Conservation (phyloP, 2,113 vertebrate species). For the Pipa parva region DNA sequence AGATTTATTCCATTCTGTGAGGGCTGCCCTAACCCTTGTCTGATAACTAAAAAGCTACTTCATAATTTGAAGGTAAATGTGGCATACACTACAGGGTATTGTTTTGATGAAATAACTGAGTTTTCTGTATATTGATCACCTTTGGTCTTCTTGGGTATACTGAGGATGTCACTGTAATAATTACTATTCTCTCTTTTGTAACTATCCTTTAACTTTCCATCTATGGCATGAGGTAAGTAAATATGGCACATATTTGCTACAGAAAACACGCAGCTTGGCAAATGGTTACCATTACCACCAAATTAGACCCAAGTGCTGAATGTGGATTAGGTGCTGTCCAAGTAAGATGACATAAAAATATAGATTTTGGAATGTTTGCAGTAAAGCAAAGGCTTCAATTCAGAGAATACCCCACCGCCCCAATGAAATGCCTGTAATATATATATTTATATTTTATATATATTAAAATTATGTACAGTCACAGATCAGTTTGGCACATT, state of each 20-base stretch:
- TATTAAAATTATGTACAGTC: constrained; percentile 84
- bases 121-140: constrained; percentile 32
- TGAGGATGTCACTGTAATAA: constrained; percentile 52
- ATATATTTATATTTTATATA: constrained; percentile 48
- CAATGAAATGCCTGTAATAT: constrained; percentile 59
- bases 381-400: constrained; percentile 74
- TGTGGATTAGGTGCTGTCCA: constrained; percentile 85
- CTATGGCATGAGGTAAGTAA: constrained; percentile 90
- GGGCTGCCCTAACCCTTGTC: too few species aligned
- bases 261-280: constrained; percentile 85
- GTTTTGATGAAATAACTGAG: too few species aligned
- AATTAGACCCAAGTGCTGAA: too few species aligned
- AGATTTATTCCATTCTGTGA: too few species aligned
- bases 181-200: constrained; percentile 48
- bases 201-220: constrained; percentile 41
- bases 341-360: constrained; percentile 72
- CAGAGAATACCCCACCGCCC: constrained; percentile 75
- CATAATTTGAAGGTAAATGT: too few species aligned
- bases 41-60: too few species aligned
- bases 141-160: constrained; percentile 51
- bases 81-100: too few species aligned
- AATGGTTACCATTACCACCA: constrained; percentile 68
- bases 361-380: constrained; percentile 83
- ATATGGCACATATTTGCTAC: constrained; percentile 85
- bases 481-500: constrained; percentile 96